These are phyloP conservation scores for Clarias magur DNA, from an alignment of 2,113 vertebrate genomes.

Conservation along the genomic window DNA sequence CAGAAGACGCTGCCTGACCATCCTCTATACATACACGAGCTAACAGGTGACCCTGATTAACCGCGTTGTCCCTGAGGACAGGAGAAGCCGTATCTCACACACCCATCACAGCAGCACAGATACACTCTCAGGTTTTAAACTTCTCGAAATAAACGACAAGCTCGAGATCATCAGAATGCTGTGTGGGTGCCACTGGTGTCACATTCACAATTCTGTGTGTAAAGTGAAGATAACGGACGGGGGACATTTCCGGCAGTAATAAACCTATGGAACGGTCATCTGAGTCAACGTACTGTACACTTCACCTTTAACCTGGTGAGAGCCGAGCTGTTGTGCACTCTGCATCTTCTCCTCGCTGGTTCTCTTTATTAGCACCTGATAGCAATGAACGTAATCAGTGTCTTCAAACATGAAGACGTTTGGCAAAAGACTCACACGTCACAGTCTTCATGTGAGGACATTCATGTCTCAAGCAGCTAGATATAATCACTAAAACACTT, in stretches of 20 bases:
- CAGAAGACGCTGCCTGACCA: not conserved
- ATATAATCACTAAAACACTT: not conserved
- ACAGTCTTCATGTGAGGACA: too few relatives aligned
- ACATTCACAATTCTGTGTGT: not conserved
- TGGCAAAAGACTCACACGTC: too few relatives aligned
- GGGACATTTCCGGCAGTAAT: too few relatives aligned
- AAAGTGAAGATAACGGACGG: not conserved
- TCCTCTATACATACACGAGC: not conserved
- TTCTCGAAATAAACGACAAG: not conserved
- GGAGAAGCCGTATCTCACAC: not conserved
- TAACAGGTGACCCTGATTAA: not conserved
- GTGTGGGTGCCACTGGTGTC: not conserved
- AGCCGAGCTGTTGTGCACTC: too few relatives aligned
- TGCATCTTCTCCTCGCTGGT: too few relatives aligned
- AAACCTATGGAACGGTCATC: not conserved
- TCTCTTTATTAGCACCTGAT: too few relatives aligned
- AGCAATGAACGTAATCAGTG: too few relatives aligned
- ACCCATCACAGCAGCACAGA: not conserved
- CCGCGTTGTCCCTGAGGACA: not conserved
- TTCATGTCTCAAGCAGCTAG: too few relatives aligned
- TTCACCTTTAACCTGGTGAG: not conserved
- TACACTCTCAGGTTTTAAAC: not conserved
- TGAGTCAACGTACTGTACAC: not conserved
- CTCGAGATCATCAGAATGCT: not conserved
- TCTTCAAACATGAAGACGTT: too few relatives aligned